phyloP scores from a whole-genome alignment of 2,797 vertebrate species.

The Acropternis orthonyx region DNA sequence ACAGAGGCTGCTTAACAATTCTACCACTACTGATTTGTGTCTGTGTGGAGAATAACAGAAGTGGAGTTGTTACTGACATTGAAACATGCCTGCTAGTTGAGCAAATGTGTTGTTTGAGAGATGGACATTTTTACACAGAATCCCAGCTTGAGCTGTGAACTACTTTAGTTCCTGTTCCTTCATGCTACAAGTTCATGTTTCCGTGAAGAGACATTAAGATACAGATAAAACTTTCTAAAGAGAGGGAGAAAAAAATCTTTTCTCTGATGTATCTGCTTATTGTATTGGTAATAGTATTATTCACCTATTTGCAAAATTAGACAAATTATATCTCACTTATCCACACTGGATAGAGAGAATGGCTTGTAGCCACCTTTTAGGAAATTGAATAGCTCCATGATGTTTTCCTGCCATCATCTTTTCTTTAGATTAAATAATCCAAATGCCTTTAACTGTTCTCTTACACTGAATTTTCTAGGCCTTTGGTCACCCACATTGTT shows the following conservation, averaged over 20 bases:
- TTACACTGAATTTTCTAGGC: neutral
- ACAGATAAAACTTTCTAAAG: neutral
- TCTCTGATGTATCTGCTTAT: neutral
- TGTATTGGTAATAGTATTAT: neutral
- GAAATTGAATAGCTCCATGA: neutral
- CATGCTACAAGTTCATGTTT: neutral
- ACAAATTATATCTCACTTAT: neutral
- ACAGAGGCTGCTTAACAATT: neutral
- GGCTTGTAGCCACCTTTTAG: neutral
- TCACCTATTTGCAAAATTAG: neutral
- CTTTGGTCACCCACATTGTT: neutral
- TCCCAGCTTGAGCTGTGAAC: neutral
- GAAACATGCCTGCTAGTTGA: neutral
- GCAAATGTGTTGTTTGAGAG: neutral
- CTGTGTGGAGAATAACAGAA: neutral
- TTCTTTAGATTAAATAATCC: neutral
- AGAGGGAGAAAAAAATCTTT: neutral
- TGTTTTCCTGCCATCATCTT: neutral
- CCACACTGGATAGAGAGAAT: neutral
- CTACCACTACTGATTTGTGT: neutral
- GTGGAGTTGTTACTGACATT: neutral
- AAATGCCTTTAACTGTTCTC: neutral
- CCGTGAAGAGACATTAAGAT: neutral
- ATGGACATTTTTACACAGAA: neutral
- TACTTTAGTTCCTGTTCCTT: neutral